These are phyloP conservation scores for Rhombomys opimus DNA, from an alignment of 2,113 vertebrate species.

Conservation along the genomic window DNA sequence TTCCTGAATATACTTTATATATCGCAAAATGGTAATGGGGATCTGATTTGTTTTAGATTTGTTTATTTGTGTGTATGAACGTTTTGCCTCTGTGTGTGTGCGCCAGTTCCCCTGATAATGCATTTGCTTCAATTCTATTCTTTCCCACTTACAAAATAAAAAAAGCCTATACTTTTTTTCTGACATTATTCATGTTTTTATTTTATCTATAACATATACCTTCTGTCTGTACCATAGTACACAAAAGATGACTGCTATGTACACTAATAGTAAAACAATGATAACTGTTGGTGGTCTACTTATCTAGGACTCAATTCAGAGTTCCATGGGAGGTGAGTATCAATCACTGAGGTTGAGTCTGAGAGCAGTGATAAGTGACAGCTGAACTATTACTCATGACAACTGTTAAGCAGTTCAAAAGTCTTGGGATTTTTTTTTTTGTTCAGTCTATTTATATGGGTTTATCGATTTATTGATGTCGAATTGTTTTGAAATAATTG, in stretches of 20 bases:
- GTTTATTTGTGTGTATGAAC: not conserved
- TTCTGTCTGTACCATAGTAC: not conserved
- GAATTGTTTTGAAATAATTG: not conserved
- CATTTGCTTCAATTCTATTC: conserved; percentile 1
- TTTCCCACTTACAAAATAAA: not conserved
- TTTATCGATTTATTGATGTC: not conserved
- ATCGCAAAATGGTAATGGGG: not conserved
- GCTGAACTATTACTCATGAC: not conserved
- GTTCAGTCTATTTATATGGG: not conserved
- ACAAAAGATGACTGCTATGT: not conserved
- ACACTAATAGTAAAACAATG: not conserved
- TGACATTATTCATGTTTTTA: not conserved
- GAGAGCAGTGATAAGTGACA: not conserved
- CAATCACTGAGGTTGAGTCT: not conserved
- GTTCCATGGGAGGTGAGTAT: not conserved
- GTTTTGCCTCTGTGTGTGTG: not conserved
- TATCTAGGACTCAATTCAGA: not conserved
- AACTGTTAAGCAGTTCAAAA: not conserved
- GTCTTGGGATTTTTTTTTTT: not conserved
- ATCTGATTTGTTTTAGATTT: not conserved
- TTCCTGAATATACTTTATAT: conserved; percentile 6
- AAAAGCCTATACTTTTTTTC: conserved; percentile 30
- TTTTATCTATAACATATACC: not conserved
- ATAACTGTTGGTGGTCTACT: not conserved
- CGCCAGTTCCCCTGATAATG: not conserved